Evolutionary conservation across 2,888 invertebrate genomes (phyloP).

Genomic region (Stenurella melanura): DNA sequence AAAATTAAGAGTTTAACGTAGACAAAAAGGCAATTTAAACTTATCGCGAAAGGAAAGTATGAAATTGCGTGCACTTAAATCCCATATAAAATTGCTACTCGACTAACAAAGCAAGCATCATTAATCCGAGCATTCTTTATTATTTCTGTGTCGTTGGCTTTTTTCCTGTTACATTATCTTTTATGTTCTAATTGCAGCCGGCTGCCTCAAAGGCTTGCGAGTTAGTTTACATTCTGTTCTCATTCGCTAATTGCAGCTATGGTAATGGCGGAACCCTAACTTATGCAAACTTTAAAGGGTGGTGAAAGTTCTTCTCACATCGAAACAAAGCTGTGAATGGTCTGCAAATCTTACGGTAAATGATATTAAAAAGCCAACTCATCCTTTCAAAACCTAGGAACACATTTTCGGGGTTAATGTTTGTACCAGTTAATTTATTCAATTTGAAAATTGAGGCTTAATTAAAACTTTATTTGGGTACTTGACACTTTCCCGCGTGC

Average conservation of each 20-base stretch:
- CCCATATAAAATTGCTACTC: slow-evolving; percentile 62
- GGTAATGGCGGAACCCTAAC: slow-evolving; percentile 61
- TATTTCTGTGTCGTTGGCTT: slow-evolving; percentile 70
- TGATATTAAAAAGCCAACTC: slow-evolving; percentile 53
- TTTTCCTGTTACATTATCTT: slow-evolving; percentile 69
- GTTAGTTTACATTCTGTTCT: slow-evolving; percentile 69
- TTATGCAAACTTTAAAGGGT: slow-evolving; percentile 69
- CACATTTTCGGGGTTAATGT: slow-evolving; percentile 33
- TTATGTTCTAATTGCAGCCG: slow-evolving; percentile 69
- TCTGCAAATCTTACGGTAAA: slow-evolving; percentile 43
- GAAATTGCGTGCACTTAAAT: slow-evolving; percentile 64
- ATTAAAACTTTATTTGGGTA: slow-evolving; percentile 29
- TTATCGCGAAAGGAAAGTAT: slow-evolving; percentile 51
- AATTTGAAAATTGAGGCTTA: slow-evolving; percentile 36
- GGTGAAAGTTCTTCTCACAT: slow-evolving; percentile 65
- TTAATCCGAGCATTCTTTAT: slow-evolving; percentile 70
- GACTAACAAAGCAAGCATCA: slow-evolving; percentile 68
- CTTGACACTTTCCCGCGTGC: slow-evolving; percentile 10
- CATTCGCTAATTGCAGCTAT: slow-evolving; percentile 64
- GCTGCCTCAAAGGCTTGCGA: slow-evolving; percentile 64
- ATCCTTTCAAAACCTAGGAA: slow-evolving; percentile 31
- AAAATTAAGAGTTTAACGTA: slow-evolving; percentile 40
- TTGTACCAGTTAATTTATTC: slow-evolving; percentile 34
- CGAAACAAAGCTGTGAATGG: slow-evolving; percentile 62
- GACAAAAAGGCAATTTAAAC: slow-evolving; percentile 49